phyloP scores from a whole-genome alignment of 2,888 invertebrate species.

The Craniophora ligustri region DNA sequence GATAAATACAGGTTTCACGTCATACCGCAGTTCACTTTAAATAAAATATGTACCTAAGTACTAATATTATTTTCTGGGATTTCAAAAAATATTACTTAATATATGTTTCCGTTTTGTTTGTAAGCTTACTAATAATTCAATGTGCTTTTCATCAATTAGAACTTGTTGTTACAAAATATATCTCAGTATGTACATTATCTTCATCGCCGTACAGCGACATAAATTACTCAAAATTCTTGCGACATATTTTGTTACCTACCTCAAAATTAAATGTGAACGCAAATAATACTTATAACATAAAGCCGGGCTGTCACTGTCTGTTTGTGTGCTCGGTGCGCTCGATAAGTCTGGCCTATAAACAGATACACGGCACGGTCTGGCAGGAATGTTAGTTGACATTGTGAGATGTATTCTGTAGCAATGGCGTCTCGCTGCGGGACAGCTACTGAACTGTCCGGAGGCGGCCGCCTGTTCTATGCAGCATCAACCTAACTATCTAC shows the following conservation, averaged over 20 bases:
- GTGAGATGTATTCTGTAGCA: constrained; percentile 43
- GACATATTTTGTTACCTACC: constrained; percentile 5
- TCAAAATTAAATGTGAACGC: constrained; percentile 14
- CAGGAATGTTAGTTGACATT: constrained; percentile 12
- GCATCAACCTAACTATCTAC: constrained; percentile 1
- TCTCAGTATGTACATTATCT: constrained; percentile 16
- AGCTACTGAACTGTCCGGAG: constrained; percentile 1
- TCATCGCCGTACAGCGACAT: neutral
- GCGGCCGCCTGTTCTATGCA: constrained; percentile 2
- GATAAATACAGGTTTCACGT: no score
- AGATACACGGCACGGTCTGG: neutral
- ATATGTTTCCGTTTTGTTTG: constrained; percentile 8
- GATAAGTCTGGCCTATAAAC: constrained; percentile 27
- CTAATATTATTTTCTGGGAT: no score
- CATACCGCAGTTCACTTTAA: no score
- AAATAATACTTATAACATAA: no score
- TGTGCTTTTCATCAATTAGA: constrained; percentile 31
- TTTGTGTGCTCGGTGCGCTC: constrained; percentile 4
- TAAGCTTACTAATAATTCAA: constrained; percentile 9
- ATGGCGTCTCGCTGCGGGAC: constrained; percentile 13
- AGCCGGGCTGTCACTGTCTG: constrained; percentile 1
- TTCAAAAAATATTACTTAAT: no score
- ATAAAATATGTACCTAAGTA: no score
- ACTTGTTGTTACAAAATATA: constrained; percentile 36
- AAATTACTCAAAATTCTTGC: neutral